A percentile compares a stretch with the other conserved stretches of the same genome.
These are phyloP conservation scores for Lomographa bimaculata DNA, from an alignment of 2,888 invertebrate genomes.

Conservation along the genomic window DNA sequence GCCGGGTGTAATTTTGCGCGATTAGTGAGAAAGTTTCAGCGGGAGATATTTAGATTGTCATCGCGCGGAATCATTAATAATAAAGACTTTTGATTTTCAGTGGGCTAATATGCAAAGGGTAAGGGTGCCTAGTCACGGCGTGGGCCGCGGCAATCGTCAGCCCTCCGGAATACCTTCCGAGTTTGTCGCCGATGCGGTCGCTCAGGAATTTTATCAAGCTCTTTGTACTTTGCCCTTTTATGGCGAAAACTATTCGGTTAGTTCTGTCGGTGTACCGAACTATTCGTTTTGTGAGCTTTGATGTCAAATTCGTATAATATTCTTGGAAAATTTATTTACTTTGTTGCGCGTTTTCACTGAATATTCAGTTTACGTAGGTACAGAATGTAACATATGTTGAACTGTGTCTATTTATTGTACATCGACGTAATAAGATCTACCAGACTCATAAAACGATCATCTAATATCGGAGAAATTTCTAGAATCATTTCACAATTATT, in stretches of 20 bases:
- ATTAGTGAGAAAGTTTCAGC: slow-evolving; percentile 59
- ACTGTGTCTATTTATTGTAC: too few relatives aligned
- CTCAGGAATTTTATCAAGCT: slow-evolving; percentile 79
- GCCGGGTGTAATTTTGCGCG: slow-evolving; percentile 59
- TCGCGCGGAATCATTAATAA: slow-evolving; percentile 79
- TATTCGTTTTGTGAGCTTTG: slow-evolving; percentile 70
- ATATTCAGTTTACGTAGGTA: too few relatives aligned
- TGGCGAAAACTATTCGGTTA: slow-evolving; percentile 73
- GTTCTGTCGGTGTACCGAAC: slow-evolving; percentile 66
- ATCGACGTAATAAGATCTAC: too few relatives aligned
- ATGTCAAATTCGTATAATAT: slow-evolving; percentile 42
- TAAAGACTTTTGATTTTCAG: slow-evolving; percentile 81
- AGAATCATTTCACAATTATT: too few relatives aligned
- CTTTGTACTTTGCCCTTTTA: slow-evolving; percentile 79
- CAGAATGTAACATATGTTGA: too few relatives aligned
- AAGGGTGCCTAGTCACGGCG: slow-evolving; percentile 69
- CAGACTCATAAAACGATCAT: too few relatives aligned
- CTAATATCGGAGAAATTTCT: too few relatives aligned
- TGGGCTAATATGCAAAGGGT: slow-evolving; percentile 78
- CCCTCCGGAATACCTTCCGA: slow-evolving; percentile 75
- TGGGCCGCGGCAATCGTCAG: slow-evolving; percentile 59
- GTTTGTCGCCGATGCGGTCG: slow-evolving; percentile 78
- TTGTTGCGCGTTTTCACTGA: slow-evolving; percentile 21
- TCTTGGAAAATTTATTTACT: slow-evolving; percentile 24
- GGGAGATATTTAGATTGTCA: slow-evolving; percentile 81